Conservation (phyloP, 2,888 invertebrate genomes). For the Clanis bilineata region DNA sequence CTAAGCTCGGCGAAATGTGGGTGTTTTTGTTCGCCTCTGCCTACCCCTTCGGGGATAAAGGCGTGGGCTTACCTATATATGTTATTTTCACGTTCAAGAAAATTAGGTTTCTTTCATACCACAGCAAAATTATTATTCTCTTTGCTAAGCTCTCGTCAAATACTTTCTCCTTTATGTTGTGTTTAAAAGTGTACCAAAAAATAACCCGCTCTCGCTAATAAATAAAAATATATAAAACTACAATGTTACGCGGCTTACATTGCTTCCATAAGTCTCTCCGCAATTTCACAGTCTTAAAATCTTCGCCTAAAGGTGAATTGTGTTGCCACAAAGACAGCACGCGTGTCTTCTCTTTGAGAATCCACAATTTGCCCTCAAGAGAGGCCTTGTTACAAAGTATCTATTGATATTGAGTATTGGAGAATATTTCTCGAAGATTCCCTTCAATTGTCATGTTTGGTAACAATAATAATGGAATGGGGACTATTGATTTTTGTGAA, state of each 20-base stretch:
- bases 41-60: no score
- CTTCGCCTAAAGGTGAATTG: constrained; percentile 10
- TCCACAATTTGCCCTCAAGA: constrained; percentile 16
- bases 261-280: background rate
- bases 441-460: background rate
- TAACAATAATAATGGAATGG: background rate
- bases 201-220: no score
- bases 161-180: no score
- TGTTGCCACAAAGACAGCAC: constrained; percentile 4
- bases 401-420: constrained; percentile 10
- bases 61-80: no score
- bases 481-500: background rate
- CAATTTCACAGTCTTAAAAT: constrained; percentile 20
- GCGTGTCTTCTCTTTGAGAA: constrained; percentile 18
- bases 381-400: constrained; percentile 15
- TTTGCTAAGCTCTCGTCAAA: no score
- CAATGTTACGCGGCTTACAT: background rate
- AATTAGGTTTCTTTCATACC: no score
- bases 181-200: background rate
- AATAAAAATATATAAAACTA: background rate
- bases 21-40: no score
- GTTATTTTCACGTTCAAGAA: no score
- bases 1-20: no score
- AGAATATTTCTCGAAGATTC: constrained; percentile 4
- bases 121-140: no score